Evolutionary conservation across 2,113 vertebrate genomes (phyloP).

Genomic region (Callocephalon fimbriatum): DNA sequence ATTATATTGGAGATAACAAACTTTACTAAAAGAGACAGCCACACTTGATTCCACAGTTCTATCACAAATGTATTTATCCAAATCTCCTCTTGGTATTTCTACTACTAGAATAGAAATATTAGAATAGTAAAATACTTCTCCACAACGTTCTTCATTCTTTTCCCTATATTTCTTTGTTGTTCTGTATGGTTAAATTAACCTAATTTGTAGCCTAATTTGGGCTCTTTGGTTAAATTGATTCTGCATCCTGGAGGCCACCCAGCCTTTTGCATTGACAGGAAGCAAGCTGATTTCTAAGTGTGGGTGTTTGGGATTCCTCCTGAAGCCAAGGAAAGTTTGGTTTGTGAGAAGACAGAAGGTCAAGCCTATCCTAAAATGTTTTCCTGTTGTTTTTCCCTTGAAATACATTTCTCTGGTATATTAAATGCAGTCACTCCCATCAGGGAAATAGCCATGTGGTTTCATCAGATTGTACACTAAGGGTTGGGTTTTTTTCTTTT

Average conservation of each 20-base stretch:
- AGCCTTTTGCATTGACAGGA: background rate
- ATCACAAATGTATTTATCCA: background rate
- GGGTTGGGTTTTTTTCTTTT: background rate
- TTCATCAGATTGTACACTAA: background rate
- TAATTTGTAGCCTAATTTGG: background rate
- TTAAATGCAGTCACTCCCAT: background rate
- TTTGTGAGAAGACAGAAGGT: conserved; percentile 5
- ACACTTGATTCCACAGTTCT: background rate
- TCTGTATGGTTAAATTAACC: background rate
- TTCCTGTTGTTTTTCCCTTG: background rate
- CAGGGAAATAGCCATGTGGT: background rate
- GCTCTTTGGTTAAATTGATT: background rate
- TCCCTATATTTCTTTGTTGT: background rate
- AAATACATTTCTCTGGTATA: background rate
- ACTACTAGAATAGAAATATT: background rate
- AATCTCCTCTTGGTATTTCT: background rate
- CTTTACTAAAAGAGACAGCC: background rate
- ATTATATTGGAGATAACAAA: background rate
- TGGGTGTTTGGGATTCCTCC: conserved; percentile 9
- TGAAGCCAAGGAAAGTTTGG: conserved; percentile 14
- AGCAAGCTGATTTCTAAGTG: background rate
- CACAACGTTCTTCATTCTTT: background rate
- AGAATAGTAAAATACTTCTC: background rate
- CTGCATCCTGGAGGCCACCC: conserved; percentile 2
- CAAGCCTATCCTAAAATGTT: background rate